phyloP scores from a whole-genome alignment of 2,888 invertebrate genomes.

The Polyploca ridens region DNA sequence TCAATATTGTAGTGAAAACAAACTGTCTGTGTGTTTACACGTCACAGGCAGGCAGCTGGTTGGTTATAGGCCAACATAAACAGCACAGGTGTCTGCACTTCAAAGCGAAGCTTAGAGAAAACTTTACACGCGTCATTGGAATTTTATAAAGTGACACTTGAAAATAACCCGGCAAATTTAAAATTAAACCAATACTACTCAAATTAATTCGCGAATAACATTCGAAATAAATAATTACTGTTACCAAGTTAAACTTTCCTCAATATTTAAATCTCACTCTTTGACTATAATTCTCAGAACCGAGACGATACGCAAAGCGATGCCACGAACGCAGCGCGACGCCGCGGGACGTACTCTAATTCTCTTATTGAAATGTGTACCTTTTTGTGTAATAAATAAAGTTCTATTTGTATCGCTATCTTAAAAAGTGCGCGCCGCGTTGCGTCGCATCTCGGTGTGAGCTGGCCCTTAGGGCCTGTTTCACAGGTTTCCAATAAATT shows the following conservation, averaged over 20 bases:
- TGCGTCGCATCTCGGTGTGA: slow-evolving; percentile 25
- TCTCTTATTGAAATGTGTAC: no score
- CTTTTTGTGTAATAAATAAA: no score
- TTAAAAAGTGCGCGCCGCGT: slow-evolving; percentile 8
- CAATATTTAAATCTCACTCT: no score
- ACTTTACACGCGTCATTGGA: slow-evolving; percentile 3
- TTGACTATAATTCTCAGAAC: no score
- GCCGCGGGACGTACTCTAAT: no score
- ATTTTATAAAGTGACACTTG: not conserved
- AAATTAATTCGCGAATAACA: no score
- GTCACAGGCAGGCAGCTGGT: slow-evolving; percentile 26
- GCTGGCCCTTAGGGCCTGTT: slow-evolving; percentile 5
- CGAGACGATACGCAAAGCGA: no score
- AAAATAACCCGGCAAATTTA: not conserved
- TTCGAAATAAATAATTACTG: no score
- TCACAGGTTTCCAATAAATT: no score
- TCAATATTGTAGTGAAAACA: slow-evolving; percentile 38
- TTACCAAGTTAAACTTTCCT: no score
- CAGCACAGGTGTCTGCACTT: slow-evolving; percentile 43
- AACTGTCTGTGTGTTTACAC: slow-evolving; percentile 36
- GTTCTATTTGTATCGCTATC: no score
- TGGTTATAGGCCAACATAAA: slow-evolving; percentile 49
- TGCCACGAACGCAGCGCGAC: no score
- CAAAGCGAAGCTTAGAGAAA: slow-evolving; percentile 34
- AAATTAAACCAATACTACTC: not conserved